Evolutionary conservation across 2,797 vertebrate species (phyloP).

Genomic region (Momotus momota): DNA sequence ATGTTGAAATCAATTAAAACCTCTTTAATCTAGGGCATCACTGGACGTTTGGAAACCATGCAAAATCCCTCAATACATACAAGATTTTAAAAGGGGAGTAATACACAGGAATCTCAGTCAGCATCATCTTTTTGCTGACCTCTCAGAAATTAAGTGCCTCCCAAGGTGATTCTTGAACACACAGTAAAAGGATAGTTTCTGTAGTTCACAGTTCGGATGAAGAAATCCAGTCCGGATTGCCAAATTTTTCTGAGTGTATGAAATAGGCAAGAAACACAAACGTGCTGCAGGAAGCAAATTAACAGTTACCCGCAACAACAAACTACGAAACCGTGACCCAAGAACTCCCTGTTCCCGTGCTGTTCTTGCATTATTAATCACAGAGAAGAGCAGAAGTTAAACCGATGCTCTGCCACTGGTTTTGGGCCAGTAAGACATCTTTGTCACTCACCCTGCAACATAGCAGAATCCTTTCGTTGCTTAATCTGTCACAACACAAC

Average conservation of each 20-base stretch:
- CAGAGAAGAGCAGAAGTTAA: background rate
- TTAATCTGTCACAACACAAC: background rate
- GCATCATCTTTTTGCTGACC: background rate
- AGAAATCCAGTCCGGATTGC: background rate
- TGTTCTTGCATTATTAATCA: background rate
- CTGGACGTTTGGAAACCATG: background rate
- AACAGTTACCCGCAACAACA: background rate
- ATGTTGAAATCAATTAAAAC: slow-evolving; percentile 21
- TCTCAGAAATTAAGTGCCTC: background rate
- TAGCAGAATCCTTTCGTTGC: background rate
- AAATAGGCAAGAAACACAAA: background rate
- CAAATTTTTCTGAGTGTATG: background rate
- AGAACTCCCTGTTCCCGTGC: background rate
- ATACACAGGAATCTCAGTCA: background rate
- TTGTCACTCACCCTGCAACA: background rate
- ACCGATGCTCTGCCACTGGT: background rate
- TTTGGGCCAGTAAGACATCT: background rate
- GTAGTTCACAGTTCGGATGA: background rate
- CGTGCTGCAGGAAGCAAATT: background rate
- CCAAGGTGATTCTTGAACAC: background rate
- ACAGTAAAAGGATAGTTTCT: background rate
- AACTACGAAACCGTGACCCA: background rate
- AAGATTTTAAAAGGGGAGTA: background rate
- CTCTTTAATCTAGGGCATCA: background rate
- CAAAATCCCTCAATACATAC: background rate